phyloP scores from a whole-genome alignment of 1,140 invertebrate genomes.

The Schlechtendalia chinensis region DNA sequence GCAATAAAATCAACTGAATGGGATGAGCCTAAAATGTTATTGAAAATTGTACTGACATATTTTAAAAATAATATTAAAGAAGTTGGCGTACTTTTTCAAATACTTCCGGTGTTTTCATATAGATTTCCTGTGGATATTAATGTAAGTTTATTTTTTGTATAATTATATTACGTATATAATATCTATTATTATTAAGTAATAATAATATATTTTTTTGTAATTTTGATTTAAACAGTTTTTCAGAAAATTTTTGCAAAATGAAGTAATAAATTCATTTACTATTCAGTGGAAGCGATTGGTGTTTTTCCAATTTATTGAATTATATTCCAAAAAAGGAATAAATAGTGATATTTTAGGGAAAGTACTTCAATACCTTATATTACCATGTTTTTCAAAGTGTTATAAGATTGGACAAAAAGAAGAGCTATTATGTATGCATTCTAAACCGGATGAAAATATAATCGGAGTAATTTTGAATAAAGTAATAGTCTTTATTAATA shows the following conservation, averaged over 20 bases:
- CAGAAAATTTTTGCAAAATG: constrained; percentile 25
- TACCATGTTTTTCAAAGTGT: constrained; percentile 37
- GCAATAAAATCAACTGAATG: constrained; percentile 34
- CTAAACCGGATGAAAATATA: constrained; percentile 26
- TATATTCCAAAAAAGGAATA: constrained; percentile 4
- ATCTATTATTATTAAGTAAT: neutral
- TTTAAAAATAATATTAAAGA: constrained; percentile 1
- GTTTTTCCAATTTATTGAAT: constrained; percentile 33
- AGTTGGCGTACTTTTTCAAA: constrained; percentile 25
- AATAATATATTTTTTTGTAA: neutral
- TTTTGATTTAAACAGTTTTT: constrained; percentile 25
- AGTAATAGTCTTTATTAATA: constrained; percentile 7
- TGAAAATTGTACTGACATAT: constrained; percentile 27
- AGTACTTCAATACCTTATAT: constrained; percentile 33
- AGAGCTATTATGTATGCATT: neutral
- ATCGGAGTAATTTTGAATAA: constrained; percentile 15
- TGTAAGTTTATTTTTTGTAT: constrained; percentile 16
- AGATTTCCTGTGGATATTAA: constrained; percentile 31
- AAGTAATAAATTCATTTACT: neutral
- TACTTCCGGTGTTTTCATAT: neutral
- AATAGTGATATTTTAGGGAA: constrained; percentile 30
- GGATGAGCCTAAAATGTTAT: constrained; percentile 34
- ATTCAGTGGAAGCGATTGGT: constrained; percentile 5
- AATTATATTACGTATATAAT: no score
- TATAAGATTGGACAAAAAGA: constrained; percentile 30